Percentiles rank a stretch among this genome's conserved stretches.
Conservation (phyloP, 2,888 invertebrate species). For the Cryptocheilus praepositus region DNA sequence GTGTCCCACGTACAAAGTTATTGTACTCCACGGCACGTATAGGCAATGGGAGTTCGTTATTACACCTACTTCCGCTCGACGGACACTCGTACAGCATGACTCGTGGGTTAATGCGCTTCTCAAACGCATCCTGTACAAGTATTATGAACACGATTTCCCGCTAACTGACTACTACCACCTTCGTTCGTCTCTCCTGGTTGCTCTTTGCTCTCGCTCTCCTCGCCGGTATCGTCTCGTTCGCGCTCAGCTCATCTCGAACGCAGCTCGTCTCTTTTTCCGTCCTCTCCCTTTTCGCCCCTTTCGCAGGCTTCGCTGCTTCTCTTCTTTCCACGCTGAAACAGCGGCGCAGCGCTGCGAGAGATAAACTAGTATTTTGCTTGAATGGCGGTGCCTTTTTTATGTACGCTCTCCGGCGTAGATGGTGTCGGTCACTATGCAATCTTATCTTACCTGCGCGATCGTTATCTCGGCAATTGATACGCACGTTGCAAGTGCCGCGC, state of each 20-base stretch:
- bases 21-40: conserved; percentile 55
- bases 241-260: no score
- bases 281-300: no score
- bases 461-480: no score
- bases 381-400: no score
- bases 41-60: conserved; percentile 62
- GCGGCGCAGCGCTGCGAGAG: no score
- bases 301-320: background rate
- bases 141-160: conserved; percentile 6
- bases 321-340: no score
- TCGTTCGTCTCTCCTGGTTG: background rate
- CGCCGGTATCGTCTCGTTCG: background rate
- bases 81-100: conserved; percentile 39
- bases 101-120: conserved; percentile 26
- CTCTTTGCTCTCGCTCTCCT: background rate
- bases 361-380: no score
- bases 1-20: conserved; percentile 45
- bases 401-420: no score
- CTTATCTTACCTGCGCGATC: no score
- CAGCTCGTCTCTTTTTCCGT: background rate
- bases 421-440: no score
- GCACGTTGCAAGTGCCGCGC: no score
- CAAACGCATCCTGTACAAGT: conserved; percentile 25
- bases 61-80: conserved; percentile 65
- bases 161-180: background rate